Evolutionary conservation across 2,113 vertebrate genomes (phyloP).

Genomic region (Etheostoma spectabile): DNA sequence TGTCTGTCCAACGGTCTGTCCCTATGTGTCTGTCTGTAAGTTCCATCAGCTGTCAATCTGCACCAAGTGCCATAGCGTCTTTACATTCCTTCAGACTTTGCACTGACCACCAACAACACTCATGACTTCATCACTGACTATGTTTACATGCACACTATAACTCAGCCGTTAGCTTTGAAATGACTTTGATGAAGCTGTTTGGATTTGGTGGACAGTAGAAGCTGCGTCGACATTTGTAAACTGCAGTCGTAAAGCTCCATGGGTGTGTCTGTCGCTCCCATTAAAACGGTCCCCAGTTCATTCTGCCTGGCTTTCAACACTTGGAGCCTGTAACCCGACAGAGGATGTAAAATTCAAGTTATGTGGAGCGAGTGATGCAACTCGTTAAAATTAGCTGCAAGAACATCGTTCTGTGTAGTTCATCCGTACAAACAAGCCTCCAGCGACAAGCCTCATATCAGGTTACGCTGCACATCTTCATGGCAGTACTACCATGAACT

Average conservation of each 20-base stretch:
- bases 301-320: background rate
- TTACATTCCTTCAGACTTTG: slow-evolving; percentile 84
- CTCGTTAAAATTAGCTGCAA: background rate
- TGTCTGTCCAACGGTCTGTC: slow-evolving; percentile 62
- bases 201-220: background rate
- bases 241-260: background rate
- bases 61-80: slow-evolving; percentile 85
- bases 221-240: background rate
- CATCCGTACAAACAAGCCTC: slow-evolving; percentile 22
- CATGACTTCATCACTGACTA: slow-evolving; percentile 58
- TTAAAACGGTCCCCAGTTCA: background rate
- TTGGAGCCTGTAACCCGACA: slow-evolving; percentile 9
- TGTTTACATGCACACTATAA: slow-evolving; percentile 66
- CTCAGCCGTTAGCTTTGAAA: background rate
- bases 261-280: background rate
- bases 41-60: slow-evolving; percentile 74
- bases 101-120: slow-evolving; percentile 72
- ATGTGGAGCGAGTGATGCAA: slow-evolving; percentile 6
- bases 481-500: slow-evolving; percentile 10
- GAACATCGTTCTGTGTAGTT: background rate
- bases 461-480: background rate
- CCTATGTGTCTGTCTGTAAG: slow-evolving; percentile 50
- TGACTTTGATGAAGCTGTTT: background rate
- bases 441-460: background rate
- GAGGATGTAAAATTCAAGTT: slow-evolving; percentile 15